These are phyloP conservation scores for Rhodophaea formosa DNA, from an alignment of 2,888 invertebrate species.

Conservation along the genomic window DNA sequence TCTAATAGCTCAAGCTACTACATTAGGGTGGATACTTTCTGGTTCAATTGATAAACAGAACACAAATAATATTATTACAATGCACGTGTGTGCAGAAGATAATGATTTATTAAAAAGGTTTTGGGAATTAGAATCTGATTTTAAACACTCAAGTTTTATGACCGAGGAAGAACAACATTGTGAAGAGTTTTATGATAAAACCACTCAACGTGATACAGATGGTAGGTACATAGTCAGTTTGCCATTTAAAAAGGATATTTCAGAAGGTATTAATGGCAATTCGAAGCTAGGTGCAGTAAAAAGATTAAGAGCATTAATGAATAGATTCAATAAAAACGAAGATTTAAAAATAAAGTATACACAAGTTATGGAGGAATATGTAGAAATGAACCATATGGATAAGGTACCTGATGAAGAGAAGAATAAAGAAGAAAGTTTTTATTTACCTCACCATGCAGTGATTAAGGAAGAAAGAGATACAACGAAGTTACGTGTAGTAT, in stretches of 20 bases:
- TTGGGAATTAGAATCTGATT: not conserved
- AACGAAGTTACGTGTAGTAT: conserved; percentile 20
- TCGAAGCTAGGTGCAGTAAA: conserved; percentile 6
- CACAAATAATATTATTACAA: not conserved
- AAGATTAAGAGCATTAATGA: not conserved
- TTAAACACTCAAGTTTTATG: not conserved
- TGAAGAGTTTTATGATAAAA: conserved; percentile 11
- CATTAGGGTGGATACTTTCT: conserved; percentile 1
- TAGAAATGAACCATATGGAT: conserved; percentile 11
- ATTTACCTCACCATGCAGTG: not conserved
- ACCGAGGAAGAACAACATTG: conserved; percentile 12
- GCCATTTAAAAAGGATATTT: conserved; percentile 11
- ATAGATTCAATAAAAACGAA: not conserved
- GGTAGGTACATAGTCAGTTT: conserved; percentile 19
- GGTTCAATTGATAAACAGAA: not conserved
- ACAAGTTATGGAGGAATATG: conserved; percentile 17
- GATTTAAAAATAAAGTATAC: conserved; percentile 1
- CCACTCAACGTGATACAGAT: conserved; percentile 3
- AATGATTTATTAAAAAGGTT: conserved; percentile 1
- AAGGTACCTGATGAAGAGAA: not conserved
- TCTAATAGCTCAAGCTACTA: not conserved
- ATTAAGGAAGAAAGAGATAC: conserved; percentile 17
- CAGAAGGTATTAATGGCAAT: conserved; percentile 3
- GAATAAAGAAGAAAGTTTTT: not conserved
- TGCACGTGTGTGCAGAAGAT: not conserved